Base-by-base conservation (phyloP, 2,113 vertebrate species). In the Empidonax alnorum region DNA sequence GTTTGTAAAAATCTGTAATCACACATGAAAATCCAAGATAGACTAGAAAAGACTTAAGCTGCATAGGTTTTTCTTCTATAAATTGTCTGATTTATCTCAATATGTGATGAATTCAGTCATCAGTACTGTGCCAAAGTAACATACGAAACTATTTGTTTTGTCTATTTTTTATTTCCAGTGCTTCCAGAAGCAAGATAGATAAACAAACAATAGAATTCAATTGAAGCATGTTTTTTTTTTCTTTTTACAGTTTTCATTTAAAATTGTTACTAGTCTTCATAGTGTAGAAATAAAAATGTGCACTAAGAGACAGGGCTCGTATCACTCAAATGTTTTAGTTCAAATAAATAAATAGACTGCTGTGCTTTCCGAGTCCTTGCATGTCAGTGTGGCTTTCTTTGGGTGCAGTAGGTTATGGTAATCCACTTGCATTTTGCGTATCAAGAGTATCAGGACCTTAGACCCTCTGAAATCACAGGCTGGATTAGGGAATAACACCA, bases 1-100 rank as follows among this genome's bases (percentile, higher is more conserved):
- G 11, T 88, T 94, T 80, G 25, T 84, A 78, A 82, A 87, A 76
- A 50, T 93, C 56, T 93, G 66, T 79, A 93, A 44, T 89, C 79
- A 12, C 74, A 77, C 83, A 44, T 87, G 66, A 85, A 85, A 95
- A 59, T 78, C 44, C 39, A 71, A 44, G 37, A 31, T 35, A 87
- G 53, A 35, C 21, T 74, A 49, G 55, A 58, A 88, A 74, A 84
- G 12, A 50, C 44, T 79, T 82, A 11, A 65, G 4, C 5, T 89
- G 15, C 5, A 2, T 72, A 69, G 18, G 23, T 84, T 89, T 89
- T 82, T 17, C 59, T 79, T 93, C 22, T 76, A 2, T 69, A 63
- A 59, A 33, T 72, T 83, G 18, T 76, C 20, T 71, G n/a, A 84
- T 94, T 83, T 83, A 31, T 74, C 53, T 92, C 53, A 65, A 12